A percentile compares a stretch with the other conserved stretches of the same genome.
Conservation (phyloP, 1,140 invertebrate genomes). For the Leptinotarsa lineolata region DNA sequence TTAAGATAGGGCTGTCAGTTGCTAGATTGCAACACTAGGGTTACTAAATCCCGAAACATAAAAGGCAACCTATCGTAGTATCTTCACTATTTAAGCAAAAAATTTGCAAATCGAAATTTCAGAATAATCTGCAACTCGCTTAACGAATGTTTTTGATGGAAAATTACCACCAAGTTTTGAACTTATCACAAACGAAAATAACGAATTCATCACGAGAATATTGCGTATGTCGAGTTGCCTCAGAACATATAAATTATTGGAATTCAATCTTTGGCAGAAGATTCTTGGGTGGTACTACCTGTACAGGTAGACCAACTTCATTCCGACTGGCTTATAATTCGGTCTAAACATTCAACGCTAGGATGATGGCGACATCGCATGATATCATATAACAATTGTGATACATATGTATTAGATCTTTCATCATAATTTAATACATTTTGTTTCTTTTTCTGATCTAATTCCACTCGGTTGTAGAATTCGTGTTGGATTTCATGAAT, state of each 20-base stretch:
- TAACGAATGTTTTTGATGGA: too few species aligned
- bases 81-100: too few species aligned
- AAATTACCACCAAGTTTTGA: neutral
- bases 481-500: slow-evolving; percentile 24
- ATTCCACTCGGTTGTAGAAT: slow-evolving; percentile 21
- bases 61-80: too few species aligned
- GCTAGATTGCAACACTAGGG: too few species aligned
- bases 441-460: slow-evolving; percentile 25
- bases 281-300: slow-evolving; percentile 9
- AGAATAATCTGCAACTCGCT: too few species aligned
- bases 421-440: slow-evolving; percentile 22
- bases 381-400: slow-evolving; percentile 21
- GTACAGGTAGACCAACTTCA: slow-evolving; percentile 9
- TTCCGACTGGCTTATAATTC: slow-evolving; percentile 3
- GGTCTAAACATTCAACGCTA: neutral
- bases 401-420: slow-evolving; percentile 28
- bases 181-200: neutral
- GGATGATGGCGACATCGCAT: slow-evolving; percentile 13
- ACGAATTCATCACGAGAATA: neutral
- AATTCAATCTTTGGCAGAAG: neutral
- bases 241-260: neutral
- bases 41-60: too few species aligned
- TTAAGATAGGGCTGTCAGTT: too few species aligned
- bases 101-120: too few species aligned
- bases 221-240: too few species aligned